Base-by-base conservation (phyloP, 2,888 invertebrate genomes). In the Trichogramma dendrolimi region DNA sequence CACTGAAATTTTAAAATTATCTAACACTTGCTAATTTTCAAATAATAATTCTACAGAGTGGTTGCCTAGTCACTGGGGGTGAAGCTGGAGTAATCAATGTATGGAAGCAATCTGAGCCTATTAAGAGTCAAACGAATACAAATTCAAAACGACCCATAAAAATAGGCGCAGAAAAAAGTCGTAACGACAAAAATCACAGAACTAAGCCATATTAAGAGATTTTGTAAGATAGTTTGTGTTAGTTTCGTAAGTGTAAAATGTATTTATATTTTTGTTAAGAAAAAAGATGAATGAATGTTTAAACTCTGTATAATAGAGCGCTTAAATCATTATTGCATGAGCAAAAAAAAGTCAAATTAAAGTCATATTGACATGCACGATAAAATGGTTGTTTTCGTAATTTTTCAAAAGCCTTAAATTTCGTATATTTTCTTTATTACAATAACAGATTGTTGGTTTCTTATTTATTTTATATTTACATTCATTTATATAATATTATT, bases 51-150 rank as follows among this genome's bases (percentile, higher is more conserved):
- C 77, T 80, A 10, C 76, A 89, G 86, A 81, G 80, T 40, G 85
- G 87, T 67, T 66, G 85, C 27, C 75, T 91, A 53, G 74, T 91
- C 64, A 90, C 90, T 7, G 86, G 86, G 27, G 91, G 91, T 4
- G 91, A 92, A 80, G 78, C 83, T n/a, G 88, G 89, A 10, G 78
- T 85, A 49, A 71, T 91, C 8, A 84, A 85, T 71, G 78, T 87
- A 49, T 91, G 91, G 91, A 80, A 80, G 64, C 73, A 74, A 68
- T 67, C 68, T 58, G 70, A 71, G 58, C 47, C 61, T 4, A 5
- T 62, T 4, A 1, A 72, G 10, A 69, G 69, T 44, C 60, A 68
- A 63, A 60, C 66, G 48, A 68, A 65, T 62, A 50, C 64, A 4
- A 67, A 68, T 58, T 64, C 69, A 4, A 72, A 74, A 63, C 68